Conservation (phyloP, 2,888 invertebrate genomes). For the Baccha elongata region DNA sequence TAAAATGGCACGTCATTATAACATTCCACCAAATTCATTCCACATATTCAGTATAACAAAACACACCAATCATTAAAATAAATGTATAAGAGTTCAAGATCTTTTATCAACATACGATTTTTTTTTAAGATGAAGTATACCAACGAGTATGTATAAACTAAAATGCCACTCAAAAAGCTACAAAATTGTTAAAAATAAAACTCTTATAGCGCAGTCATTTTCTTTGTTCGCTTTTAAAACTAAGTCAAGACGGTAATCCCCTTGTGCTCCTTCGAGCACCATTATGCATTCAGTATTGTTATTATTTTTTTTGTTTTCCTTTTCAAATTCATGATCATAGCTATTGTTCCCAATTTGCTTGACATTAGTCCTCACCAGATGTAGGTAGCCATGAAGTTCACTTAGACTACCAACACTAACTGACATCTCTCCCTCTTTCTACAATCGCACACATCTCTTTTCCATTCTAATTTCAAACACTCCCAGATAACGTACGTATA, state of each 20-base stretch:
- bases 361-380: constrained; percentile 34
- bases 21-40: no score
- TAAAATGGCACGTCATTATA: no score
- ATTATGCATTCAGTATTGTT: not conserved
- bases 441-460: constrained; percentile 13
- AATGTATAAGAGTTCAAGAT: not conserved
- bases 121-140: not conserved
- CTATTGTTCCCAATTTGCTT: constrained; percentile 47
- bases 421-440: constrained; percentile 1
- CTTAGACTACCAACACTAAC: constrained; percentile 2
- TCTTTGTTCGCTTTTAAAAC: not conserved
- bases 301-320: not conserved
- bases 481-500: not conserved
- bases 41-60: not conserved
- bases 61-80: not conserved
- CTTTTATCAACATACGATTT: not conserved
- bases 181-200: constrained; percentile 5
- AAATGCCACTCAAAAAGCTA: constrained; percentile 1
- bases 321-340: constrained; percentile 59
- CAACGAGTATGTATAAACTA: not conserved
- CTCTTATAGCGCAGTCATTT: not conserved
- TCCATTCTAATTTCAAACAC: constrained; percentile 7
- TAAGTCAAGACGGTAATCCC: constrained; percentile 15
- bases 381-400: constrained; percentile 19
- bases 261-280: constrained; percentile 1